Base-by-base conservation (phyloP, 2,888 invertebrate genomes). In the Drosophila neonasuta region DNA sequence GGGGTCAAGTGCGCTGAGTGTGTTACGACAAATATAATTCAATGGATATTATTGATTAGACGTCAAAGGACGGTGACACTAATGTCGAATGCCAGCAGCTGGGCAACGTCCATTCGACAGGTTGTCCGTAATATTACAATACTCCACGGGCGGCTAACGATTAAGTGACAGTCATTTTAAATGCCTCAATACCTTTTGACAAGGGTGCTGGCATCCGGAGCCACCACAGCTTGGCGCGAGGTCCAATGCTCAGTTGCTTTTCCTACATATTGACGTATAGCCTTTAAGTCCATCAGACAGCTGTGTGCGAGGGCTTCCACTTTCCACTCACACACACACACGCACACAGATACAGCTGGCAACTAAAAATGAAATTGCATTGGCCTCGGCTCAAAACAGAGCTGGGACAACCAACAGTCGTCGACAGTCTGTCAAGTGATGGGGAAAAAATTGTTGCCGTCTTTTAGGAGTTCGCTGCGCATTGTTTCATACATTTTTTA, bases 151-250 rank as follows among this genome's bases (percentile, higher is more conserved):
- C 24, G 61, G 42, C 66, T 61, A 65, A 51, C 68, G 59, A 57
- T 63, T 62, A 68, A 63, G 29, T 70, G 70, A 56, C 64, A 63
- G 63, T 68, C 68, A 52, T 64, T 68, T 68, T 60, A 68, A 71
- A 71, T 64, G 61, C 49, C 56, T 68, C 71, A 71, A 68, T 70
- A 55, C 70, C 67, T 50, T 70, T 67, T 70, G 70, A 70, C 61
- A 61, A 59, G 70, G 70, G 70, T 69, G 52, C 45, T 51, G 48
- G 49, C 41, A 41, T 41, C 46, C 36, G 24, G 46, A 24, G 45
- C 36, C 56, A 36, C 1, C 13, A 15, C 9, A 13, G 44, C 44
- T 9, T 17, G 9, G 13, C 52, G 29, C 9, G 17, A 36, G 36
- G 36, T 36, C 6, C 36, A 3, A 2, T 41, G 39, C 39, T 41